A percentile compares a stretch with the other conserved stretches of the same genome.
These are phyloP conservation scores for Neotoma lepida DNA, from an alignment of 2,113 vertebrate species.

Conservation along the genomic window DNA sequence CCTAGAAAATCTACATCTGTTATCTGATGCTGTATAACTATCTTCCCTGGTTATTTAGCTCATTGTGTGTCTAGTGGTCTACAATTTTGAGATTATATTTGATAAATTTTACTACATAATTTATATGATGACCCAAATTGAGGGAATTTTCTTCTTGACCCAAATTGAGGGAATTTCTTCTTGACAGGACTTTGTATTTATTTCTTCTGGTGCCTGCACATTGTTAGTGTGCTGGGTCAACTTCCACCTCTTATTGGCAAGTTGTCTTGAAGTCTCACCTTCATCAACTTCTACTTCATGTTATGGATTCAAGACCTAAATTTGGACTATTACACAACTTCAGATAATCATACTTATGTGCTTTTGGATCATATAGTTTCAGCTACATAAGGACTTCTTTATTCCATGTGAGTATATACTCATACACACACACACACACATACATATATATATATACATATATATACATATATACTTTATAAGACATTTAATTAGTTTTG, in stretches of 20 bases:
- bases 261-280: not conserved
- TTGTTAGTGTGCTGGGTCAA: not conserved
- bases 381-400: not conserved
- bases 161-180: not conserved
- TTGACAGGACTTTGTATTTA: not conserved
- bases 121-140: not conserved
- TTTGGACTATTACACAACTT: not conserved
- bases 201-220: not conserved
- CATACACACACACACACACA: not conserved
- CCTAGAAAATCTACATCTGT: not conserved
- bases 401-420: not conserved
- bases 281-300: not conserved
- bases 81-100: not conserved
- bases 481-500: not conserved
- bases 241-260: not conserved
- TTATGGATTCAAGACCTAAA: not conserved
- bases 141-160: not conserved
- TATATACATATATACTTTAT: not conserved
- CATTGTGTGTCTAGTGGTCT: not conserved
- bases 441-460: not conserved
- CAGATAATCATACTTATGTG: not conserved
- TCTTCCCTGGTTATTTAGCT: not conserved
- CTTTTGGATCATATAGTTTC: not conserved
- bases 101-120: not conserved
- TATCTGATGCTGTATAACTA: not conserved